Conservation (phyloP, 2,888 invertebrate genomes). For the Matsumyia berberina region DNA sequence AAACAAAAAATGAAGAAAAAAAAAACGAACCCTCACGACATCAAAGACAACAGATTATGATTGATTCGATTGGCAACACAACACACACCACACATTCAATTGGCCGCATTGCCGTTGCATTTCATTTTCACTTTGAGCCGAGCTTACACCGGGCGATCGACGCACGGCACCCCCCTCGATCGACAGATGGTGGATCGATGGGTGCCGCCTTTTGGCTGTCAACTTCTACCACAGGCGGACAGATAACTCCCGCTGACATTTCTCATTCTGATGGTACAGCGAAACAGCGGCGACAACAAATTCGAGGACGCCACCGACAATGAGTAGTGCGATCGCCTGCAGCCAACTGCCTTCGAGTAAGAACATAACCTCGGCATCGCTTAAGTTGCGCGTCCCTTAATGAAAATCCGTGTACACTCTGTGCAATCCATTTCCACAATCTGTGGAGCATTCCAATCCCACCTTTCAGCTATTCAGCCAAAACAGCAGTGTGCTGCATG, state of each 20-base stretch:
- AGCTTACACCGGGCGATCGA: not conserved
- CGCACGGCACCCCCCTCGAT: slow-evolving; percentile 20
- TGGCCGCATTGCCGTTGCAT: slow-evolving; percentile 62
- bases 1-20: slow-evolving; percentile 28
- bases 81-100: slow-evolving; percentile 49
- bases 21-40: slow-evolving; percentile 66
- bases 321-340: slow-evolving; percentile 24
- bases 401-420: slow-evolving; percentile 26
- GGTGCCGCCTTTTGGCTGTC: slow-evolving; percentile 75
- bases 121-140: slow-evolving; percentile 45
- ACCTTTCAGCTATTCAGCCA: slow-evolving; percentile 35
- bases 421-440: slow-evolving; percentile 1
- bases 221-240: slow-evolving; percentile 63
- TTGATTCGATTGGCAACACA: slow-evolving; percentile 75
- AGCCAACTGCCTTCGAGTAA: slow-evolving; percentile 21
- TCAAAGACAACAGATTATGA: slow-evolving; percentile 75
- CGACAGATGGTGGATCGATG: slow-evolving; percentile 71
- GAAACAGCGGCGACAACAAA: slow-evolving; percentile 73
- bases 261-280: slow-evolving; percentile 62
- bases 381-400: slow-evolving; percentile 27
- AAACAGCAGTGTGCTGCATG: slow-evolving; percentile 1
- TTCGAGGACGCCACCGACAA: slow-evolving; percentile 64
- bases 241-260: slow-evolving; percentile 72
- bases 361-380: slow-evolving; percentile 20
- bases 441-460: slow-evolving; percentile 21